A percentile compares a stretch with the other conserved stretches of the same genome.
Evolutionary conservation across 2,888 invertebrate genomes (phyloP).

Genomic region (Nephrotoma appendiculata): DNA sequence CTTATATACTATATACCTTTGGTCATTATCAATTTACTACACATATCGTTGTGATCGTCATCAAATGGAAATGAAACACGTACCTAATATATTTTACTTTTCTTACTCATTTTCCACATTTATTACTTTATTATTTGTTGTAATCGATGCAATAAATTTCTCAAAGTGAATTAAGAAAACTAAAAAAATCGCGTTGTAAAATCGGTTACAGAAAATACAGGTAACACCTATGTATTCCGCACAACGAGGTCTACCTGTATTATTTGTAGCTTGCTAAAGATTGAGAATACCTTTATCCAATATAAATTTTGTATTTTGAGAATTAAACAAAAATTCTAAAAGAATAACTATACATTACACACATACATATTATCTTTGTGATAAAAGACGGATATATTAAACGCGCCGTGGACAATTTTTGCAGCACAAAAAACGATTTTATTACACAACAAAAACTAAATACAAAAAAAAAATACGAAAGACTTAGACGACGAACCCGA

Average conservation of each 20-base stretch:
- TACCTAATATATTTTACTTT: neutral
- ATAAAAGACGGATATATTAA: neutral
- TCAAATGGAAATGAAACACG: neutral
- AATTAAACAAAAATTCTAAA: neutral
- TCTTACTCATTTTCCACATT: neutral
- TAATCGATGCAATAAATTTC: neutral
- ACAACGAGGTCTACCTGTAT: neutral
- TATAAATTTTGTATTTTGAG: neutral
- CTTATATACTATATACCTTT: neutral
- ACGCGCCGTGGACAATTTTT: neutral
- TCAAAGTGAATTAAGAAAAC: neutral
- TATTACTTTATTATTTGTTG: neutral
- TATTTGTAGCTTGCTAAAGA: neutral
- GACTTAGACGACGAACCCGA: constrained; percentile 5
- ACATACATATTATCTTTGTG: neutral
- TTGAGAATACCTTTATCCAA: neutral
- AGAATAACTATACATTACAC: neutral
- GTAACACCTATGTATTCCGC: no score
- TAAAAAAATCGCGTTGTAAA: neutral
- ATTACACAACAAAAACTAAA: neutral
- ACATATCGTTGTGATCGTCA: neutral
- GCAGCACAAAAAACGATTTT: neutral
- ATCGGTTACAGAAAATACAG: neutral
- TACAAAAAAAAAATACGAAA: neutral
- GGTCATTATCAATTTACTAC: neutral